phyloP scores from a whole-genome alignment of 2,888 invertebrate genomes.

The Epirrhoe tristata region DNA sequence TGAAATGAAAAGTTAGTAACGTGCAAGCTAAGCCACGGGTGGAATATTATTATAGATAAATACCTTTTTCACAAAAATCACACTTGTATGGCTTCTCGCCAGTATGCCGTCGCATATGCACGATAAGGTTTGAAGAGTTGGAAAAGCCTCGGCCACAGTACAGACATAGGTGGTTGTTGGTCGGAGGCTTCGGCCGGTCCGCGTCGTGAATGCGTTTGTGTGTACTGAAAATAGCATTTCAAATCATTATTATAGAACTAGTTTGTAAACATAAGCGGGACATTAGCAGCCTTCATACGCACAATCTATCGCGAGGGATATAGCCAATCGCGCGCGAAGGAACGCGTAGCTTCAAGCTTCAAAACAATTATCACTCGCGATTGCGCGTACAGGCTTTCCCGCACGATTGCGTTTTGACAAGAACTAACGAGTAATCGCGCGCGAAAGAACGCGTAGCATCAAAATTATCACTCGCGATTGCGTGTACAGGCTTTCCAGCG shows the following conservation, averaged over 20 bases:
- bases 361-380: too few species aligned
- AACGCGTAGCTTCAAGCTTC: too few species aligned
- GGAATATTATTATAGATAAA: background rate
- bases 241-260: background rate
- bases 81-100: constrained; percentile 88
- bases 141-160: constrained; percentile 87
- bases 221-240: constrained; percentile 60
- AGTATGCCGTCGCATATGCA: constrained; percentile 89
- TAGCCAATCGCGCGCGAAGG: too few species aligned
- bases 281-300: too few species aligned
- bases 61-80: constrained; percentile 86
- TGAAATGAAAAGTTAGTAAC: background rate
- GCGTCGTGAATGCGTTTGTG: constrained; percentile 84
- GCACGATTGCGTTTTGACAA: too few species aligned
- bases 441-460: too few species aligned
- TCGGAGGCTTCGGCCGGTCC: constrained; percentile 61
- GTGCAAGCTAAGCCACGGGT: too few species aligned
- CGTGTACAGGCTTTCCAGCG: too few species aligned
- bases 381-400: too few species aligned
- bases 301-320: too few species aligned
- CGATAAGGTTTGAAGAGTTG: constrained; percentile 86
- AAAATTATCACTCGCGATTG: too few species aligned
- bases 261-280: background rate
- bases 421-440: too few species aligned
- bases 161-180: constrained; percentile 82